Base-by-base conservation (phyloP, 1,140 invertebrate species). In the Calephelis virginiensis region DNA sequence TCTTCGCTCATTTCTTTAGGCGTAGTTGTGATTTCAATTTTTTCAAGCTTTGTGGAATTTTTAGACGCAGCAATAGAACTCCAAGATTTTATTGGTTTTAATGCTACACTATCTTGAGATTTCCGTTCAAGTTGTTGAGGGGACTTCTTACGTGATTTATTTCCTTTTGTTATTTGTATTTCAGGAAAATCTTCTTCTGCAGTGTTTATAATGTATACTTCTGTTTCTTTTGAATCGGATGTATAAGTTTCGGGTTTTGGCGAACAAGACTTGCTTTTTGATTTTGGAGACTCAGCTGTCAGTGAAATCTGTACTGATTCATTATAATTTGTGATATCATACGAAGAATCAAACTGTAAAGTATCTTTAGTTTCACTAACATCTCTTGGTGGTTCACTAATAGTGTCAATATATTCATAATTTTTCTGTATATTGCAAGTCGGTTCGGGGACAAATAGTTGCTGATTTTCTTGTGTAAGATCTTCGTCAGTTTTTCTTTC, bases 161-260 rank as follows among this genome's bases (percentile, higher is more conserved):
- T 86, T 17, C 76, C 78, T 72, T 72, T 81, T 46, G 89, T 89
- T 64, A 91, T 90, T 78, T 91, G 86, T 49, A 91, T 90, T 75
- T 89, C 89, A 5, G 89, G 89, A 64, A 85, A 89, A 40, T 91
- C 86, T 43, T 89, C 86, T 64, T 83, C 80, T 1, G 78, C 77
- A 46, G 85, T 81, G 71, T 91, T 81, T 47, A 91, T 91, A 10
- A 91, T 81, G 68, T 88, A 89, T 8, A 89, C 82, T 73, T 91
- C 86, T 72, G 84, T 89, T 59, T 85, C 79, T 28, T 85, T 79
- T 49, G 66, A 70, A 48, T 83, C 80, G 49, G 45, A 64, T 63
- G 47, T 50, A 5, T 86, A 80, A 11, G 70, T 59, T 70, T 85
- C 82, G 11, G 82, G 81, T 8, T 83, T 85, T 7, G 74, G 71